phyloP scores from a whole-genome alignment of 30 jellyfish, hydroid and myxozoan species.

The Pelagia noctiluca region DNA sequence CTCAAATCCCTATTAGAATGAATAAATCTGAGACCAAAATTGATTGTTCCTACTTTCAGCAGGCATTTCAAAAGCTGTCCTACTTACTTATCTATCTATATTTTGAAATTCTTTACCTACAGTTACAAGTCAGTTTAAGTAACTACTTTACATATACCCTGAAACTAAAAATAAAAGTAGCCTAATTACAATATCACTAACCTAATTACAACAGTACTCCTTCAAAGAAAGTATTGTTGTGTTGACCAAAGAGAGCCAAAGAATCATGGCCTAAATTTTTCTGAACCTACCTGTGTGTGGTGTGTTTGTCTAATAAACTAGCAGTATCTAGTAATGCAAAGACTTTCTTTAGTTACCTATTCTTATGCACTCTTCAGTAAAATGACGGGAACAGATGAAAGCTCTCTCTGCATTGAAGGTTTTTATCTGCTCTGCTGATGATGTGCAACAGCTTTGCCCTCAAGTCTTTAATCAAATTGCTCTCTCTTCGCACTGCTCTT shows the following conservation, averaged over 20 bases:
- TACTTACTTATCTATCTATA: too few species aligned
- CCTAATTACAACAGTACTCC: conserved; percentile 10
- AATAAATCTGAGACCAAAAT: too few species aligned
- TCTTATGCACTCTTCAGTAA: conserved; percentile 60
- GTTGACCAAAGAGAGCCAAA: conserved; percentile 22
- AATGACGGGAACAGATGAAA: conserved; percentile 58
- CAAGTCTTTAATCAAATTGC: conserved; percentile 35
- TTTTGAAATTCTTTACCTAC: neutral
- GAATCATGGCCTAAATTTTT: conserved; percentile 38
- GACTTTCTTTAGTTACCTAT: conserved; percentile 35
- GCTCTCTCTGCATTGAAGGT: conserved; percentile 58
- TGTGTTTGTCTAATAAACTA: neutral
- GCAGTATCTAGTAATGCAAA: conserved; percentile 19
- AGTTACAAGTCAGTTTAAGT: conserved; percentile 11
- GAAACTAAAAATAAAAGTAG: conserved; percentile 13
- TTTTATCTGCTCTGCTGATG: conserved; percentile 52
- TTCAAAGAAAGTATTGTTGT: conserved; percentile 13
- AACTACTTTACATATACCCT: conserved; percentile 1
- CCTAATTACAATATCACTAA: conserved; percentile 10
- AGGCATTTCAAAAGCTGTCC: neutral
- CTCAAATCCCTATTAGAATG: too few species aligned
- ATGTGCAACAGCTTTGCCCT: conserved; percentile 54
- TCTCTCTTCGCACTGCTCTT: conserved; percentile 59
- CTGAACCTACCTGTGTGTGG: neutral
- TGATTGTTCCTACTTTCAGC: neutral